phyloP scores from a whole-genome alignment of 2,113 vertebrate genomes.

The Prochilodus magdalenae region DNA sequence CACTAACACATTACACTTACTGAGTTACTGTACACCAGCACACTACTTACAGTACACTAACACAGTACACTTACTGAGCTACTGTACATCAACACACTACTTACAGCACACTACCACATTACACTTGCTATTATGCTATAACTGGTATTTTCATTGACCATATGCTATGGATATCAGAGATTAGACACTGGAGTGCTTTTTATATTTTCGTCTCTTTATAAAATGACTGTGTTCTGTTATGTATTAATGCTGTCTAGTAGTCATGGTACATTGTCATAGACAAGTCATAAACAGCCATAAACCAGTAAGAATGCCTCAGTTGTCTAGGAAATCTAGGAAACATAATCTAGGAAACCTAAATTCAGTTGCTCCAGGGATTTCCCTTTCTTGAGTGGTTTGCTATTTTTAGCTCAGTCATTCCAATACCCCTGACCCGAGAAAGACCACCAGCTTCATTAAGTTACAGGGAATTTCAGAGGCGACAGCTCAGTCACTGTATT shows the following conservation, averaged over 20 bases:
- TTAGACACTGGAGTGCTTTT: not conserved
- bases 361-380: not conserved
- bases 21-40: no score
- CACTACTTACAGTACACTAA: no score
- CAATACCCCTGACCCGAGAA: constrained; percentile 6
- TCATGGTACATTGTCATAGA: not conserved
- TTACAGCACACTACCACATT: no score
- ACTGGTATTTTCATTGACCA: no score
- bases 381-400: not conserved
- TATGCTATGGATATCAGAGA: no score
- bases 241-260: not conserved
- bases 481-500: not conserved
- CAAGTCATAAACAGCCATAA: not conserved
- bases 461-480: constrained; percentile 21
- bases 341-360: not conserved
- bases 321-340: not conserved
- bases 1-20: no score
- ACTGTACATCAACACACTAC: no score
- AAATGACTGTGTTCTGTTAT: not conserved
- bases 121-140: no score
- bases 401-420: constrained; percentile 4
- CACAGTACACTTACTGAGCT: no score
- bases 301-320: not conserved
- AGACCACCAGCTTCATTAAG: not conserved
- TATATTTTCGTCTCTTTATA: not conserved